These are phyloP conservation scores for Caprella mutica DNA, from an alignment of 2,888 invertebrate species.

Conservation along the genomic window DNA sequence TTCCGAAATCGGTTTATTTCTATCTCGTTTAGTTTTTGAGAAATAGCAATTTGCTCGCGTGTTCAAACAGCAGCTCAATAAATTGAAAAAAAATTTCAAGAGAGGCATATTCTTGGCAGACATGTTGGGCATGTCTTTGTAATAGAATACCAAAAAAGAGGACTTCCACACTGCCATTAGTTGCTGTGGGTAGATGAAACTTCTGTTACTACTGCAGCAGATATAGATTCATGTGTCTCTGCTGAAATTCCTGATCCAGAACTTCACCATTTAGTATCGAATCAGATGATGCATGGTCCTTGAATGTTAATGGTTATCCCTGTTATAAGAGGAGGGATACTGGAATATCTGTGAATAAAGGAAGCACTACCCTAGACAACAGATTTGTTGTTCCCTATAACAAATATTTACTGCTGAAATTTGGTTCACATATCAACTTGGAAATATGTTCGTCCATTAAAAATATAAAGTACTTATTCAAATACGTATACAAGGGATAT, in stretches of 20 bases:
- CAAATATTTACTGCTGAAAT: neutral
- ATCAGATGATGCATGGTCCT: slow-evolving; percentile 28
- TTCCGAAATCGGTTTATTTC: too few species aligned
- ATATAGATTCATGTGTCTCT: slow-evolving; percentile 34
- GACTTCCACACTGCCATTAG: slow-evolving; percentile 7
- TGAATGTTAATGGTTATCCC: neutral
- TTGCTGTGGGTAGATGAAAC: neutral
- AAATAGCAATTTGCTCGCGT: slow-evolving; percentile 39
- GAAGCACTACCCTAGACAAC: slow-evolving; percentile 1
- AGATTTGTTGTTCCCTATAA: neutral
- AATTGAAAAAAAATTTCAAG: slow-evolving; percentile 35
- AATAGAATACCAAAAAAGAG: slow-evolving; percentile 36
- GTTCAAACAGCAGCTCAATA: slow-evolving; percentile 37
- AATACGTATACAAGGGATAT: neutral
- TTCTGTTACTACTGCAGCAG: too few species aligned
- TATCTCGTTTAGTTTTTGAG: too few species aligned
- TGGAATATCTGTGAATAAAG: too few species aligned
- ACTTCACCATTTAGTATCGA: neutral
- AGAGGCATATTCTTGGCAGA: too few species aligned
- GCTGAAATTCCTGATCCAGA: neutral
- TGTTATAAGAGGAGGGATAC: neutral
- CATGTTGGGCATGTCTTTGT: slow-evolving; percentile 32
- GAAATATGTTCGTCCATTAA: neutral
- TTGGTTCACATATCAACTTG: neutral
- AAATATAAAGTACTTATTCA: neutral